Conservation (phyloP, 2,113 vertebrate species). For the Arizona elegans region DNA sequence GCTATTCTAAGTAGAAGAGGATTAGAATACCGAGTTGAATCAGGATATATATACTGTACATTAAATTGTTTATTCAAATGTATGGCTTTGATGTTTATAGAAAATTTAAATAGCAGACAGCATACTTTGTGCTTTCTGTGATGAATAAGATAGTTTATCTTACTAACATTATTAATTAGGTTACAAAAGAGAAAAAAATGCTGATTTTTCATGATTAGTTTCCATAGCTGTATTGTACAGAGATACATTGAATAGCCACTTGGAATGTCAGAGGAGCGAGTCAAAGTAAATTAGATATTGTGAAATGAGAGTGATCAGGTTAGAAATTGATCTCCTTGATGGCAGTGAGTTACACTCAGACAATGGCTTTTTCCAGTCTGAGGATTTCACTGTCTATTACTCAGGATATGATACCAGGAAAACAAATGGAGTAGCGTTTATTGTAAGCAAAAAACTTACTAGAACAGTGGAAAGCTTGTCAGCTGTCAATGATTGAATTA, state of each 20-base stretch:
- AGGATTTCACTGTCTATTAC: too few relatives aligned
- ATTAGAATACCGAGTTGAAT: constrained; percentile 74
- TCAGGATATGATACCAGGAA: too few relatives aligned
- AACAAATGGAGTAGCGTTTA: too few relatives aligned
- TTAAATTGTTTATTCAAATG: constrained; percentile 78
- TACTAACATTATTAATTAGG: constrained; percentile 45
- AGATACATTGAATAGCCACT: not conserved
- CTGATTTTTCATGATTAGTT: constrained; percentile 61
- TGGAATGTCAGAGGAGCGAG: not conserved
- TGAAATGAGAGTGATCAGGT: not conserved
- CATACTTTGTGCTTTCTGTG: constrained; percentile 72
- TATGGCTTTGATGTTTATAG: constrained; percentile 70
- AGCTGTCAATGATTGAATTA: too few relatives aligned
- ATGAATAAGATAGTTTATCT: constrained; percentile 56
- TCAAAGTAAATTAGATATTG: not conserved
- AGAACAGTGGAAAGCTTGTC: too few relatives aligned
- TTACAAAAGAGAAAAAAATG: constrained; percentile 56
- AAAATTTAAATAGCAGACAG: constrained; percentile 69
- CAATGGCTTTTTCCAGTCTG: too few relatives aligned
- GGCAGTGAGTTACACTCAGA: too few relatives aligned
- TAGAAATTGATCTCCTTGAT: too few relatives aligned
- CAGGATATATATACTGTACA: constrained; percentile 68
- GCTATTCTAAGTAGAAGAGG: constrained; percentile 70
- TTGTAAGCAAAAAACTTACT: too few relatives aligned
- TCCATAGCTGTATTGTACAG: constrained; percentile 48